These are phyloP conservation scores for Lordiphosa andalusiaca DNA, from an alignment of 2,888 invertebrate species.

Conservation along the genomic window DNA sequence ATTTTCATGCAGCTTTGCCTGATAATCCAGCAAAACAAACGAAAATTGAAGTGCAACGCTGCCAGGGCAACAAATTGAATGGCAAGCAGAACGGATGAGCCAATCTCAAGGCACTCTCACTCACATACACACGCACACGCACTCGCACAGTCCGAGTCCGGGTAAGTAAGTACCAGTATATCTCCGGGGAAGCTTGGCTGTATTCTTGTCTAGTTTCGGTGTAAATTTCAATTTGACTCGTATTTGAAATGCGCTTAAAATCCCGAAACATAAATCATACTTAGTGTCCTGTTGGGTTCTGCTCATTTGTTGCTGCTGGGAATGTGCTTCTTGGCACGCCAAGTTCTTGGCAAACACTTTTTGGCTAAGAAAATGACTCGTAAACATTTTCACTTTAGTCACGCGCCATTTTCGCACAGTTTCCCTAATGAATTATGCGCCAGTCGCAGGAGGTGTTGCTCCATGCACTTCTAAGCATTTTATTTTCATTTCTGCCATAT, in stretches of 20 bases:
- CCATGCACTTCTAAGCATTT: conserved; percentile 27
- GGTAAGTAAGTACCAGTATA: too few relatives aligned
- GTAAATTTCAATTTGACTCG: conserved; percentile 72
- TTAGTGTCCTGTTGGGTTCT: conserved; percentile 48
- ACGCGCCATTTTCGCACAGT: conserved; percentile 61
- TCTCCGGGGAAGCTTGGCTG: conserved; percentile 37
- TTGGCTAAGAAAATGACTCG: conserved; percentile 60
- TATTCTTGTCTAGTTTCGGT: conserved; percentile 37
- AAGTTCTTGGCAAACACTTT: conserved; percentile 51
- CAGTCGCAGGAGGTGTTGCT: conserved; percentile 44
- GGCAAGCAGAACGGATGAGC: not conserved
- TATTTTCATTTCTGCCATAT: conserved; percentile 38
- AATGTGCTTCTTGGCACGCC: conserved; percentile 50
- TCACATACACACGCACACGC: too few relatives aligned
- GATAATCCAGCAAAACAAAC: conserved; percentile 57
- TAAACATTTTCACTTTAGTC: conserved; percentile 69
- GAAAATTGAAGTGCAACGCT: conserved; percentile 38
- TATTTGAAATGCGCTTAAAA: conserved; percentile 56
- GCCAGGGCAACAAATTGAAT: conserved; percentile 5
- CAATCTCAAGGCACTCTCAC: too few relatives aligned
- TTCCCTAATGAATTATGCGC: conserved; percentile 68
- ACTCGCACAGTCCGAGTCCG: too few relatives aligned
- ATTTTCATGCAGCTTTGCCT: conserved; percentile 70
- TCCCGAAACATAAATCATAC: conserved; percentile 69
- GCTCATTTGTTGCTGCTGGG: conserved; percentile 29